Conservation (phyloP, 1,140 invertebrate genomes). For the Bombus consobrinus region DNA sequence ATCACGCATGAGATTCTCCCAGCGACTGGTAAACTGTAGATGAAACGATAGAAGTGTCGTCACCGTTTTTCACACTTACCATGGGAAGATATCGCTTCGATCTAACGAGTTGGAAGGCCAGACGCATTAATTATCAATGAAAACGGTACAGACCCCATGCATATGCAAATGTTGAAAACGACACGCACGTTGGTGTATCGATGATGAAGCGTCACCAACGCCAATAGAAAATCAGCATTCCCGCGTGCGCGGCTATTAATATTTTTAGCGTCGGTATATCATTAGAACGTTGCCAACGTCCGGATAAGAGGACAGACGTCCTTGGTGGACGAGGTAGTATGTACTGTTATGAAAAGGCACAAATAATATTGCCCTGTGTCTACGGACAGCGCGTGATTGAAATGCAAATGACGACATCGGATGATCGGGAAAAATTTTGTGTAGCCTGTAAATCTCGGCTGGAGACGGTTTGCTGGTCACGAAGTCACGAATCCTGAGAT, state of each 20-base stretch:
- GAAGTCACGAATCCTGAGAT: neutral
- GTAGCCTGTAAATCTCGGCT: neutral
- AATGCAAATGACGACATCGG: conserved; percentile 13
- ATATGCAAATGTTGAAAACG: conserved; percentile 7
- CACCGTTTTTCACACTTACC: neutral
- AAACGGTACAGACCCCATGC: neutral
- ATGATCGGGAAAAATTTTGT: neutral
- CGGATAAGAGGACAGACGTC: conserved; percentile 23
- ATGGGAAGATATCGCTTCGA: conserved; percentile 11
- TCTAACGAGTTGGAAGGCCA: conserved; percentile 41
- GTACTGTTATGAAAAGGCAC: conserved; percentile 34
- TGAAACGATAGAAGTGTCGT: conserved; percentile 26
- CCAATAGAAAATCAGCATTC: neutral
- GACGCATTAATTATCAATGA: conserved; percentile 43
- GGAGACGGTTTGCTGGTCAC: neutral
- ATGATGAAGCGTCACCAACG: neutral
- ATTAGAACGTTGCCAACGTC: conserved; percentile 21
- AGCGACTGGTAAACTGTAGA: neutral
- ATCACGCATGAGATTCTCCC: neutral
- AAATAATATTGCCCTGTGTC: neutral
- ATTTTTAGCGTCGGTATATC: conserved; percentile 36
- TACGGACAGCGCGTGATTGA: neutral
- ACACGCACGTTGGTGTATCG: too few relatives aligned
- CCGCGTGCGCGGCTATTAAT: conserved; percentile 10
- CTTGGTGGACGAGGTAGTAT: conserved; percentile 1